Evolutionary conservation across 2,797 vertebrate genomes (phyloP), one percentile per base, ranked within the genome.

Genomic region (Toxotes lorentzi): DNA sequence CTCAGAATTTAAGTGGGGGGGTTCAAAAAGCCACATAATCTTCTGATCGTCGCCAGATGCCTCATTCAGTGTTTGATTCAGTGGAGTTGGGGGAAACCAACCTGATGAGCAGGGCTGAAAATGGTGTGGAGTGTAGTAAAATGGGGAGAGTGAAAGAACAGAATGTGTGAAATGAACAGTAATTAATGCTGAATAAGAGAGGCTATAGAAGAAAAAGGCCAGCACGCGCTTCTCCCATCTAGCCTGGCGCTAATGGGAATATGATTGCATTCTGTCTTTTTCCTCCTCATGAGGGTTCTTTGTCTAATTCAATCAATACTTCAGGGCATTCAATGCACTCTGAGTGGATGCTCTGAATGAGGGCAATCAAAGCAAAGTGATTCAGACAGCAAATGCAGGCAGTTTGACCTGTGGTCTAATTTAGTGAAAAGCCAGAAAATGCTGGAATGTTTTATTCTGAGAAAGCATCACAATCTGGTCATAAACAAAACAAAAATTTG

Each of bases 301-400:
- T 94, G 94, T 94, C 89, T 94, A 93, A 93, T 94, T 93, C 89
- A 93, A 90, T 94, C 93, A 93, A 93, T 90, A 91, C 84, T 86
- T 90, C 79, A 75, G 87, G 85, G 84, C 74, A 72, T 91, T 93
- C 90, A 93, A 82, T 88, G 87, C 68, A 43, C 81, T 87, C 81
- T 86, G 86, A 94, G 91, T 90, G 89, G 90, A 88, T 73, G 88
- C 84, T 86, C 85, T 83, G 92, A 92, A 93, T 89, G 89, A 89
- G 86, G 88, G 71, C 83, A 92, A 93, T 91, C 82, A 92, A 92
- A 92, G 82, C 81, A 83, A 81, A 91, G 83, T 70, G 78, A 85
- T 92, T 88, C 79, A 83, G 89, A 92, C 84, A 70, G 87, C 74
- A 75, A 85, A 83, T 57, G 75, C 73, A 73, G 81, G 79, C 86